Percentiles rank a stretch among this genome's conserved stretches.
Evolutionary conservation across 2,113 vertebrate species (phyloP).

Genomic region (Notarius lentiginosus): DNA sequence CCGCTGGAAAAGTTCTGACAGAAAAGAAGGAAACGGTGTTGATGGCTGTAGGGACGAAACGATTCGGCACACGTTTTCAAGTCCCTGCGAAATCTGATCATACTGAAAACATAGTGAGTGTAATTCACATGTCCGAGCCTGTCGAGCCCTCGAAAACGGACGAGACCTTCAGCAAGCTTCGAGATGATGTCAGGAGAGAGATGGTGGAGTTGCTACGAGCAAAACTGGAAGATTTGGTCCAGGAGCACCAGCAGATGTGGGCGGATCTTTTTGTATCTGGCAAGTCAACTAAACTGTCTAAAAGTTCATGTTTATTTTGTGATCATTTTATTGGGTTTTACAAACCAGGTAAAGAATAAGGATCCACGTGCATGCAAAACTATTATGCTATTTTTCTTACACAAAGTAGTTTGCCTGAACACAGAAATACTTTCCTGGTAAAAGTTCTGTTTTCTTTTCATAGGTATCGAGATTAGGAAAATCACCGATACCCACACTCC

Average conservation of each 20-base stretch:
- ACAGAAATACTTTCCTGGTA: not conserved
- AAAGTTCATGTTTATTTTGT: not conserved
- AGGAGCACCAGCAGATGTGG: slow-evolving; percentile 91
- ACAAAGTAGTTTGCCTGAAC: not conserved
- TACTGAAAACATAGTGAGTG: slow-evolving; percentile 81
- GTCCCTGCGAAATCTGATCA: slow-evolving; percentile 82
- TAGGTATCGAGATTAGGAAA: slow-evolving; percentile 93
- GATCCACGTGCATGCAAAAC: not conserved
- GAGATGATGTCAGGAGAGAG: slow-evolving; percentile 83
- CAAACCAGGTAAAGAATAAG: not conserved
- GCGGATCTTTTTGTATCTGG: slow-evolving; percentile 91
- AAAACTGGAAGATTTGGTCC: slow-evolving; percentile 76
- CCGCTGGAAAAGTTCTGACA: slow-evolving; percentile 77
- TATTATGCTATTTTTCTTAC: not conserved
- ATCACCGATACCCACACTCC: slow-evolving; percentile 90
- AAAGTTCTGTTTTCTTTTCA: slow-evolving; percentile 13
- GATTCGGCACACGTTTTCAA: slow-evolving; percentile 77
- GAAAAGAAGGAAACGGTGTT: slow-evolving; percentile 76
- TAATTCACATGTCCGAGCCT: slow-evolving; percentile 81
- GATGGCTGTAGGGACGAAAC: slow-evolving; percentile 85
- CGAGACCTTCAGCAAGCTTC: slow-evolving; percentile 77
- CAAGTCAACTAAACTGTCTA: slow-evolving; percentile 56
- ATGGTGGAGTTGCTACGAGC: slow-evolving; percentile 83
- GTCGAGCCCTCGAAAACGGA: slow-evolving; percentile 77
- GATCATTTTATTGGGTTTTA: not conserved